phyloP scores from a whole-genome alignment of 2,113 vertebrate species.

The Gymnarchus niloticus region DNA sequence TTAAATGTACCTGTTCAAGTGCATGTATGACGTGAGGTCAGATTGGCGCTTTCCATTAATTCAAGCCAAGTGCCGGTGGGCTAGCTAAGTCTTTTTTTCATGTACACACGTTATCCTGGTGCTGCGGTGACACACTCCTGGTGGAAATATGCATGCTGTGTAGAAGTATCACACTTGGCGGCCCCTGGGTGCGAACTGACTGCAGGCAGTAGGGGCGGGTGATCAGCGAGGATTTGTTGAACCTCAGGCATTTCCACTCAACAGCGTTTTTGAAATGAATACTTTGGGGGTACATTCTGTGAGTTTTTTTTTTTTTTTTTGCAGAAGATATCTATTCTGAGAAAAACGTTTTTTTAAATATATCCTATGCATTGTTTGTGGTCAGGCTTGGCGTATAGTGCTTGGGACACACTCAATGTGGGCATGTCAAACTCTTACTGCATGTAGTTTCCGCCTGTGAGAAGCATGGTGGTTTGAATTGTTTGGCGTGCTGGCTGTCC shows the following conservation, averaged over 20 bases:
- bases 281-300: not conserved
- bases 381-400: not conserved
- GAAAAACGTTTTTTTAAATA: not conserved
- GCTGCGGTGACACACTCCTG: not conserved
- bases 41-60: not conserved
- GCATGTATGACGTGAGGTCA: not conserved
- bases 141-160: not conserved
- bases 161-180: not conserved
- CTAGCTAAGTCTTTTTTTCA: not conserved
- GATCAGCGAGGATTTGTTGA: not conserved
- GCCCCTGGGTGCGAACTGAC: not conserved
- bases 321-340: not conserved
- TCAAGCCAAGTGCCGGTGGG: not conserved
- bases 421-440: too few species aligned
- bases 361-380: not conserved
- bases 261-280: not conserved
- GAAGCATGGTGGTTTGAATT: too few species aligned
- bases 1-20: not conserved
- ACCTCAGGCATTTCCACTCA: not conserved
- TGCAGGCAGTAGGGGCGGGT: not conserved
- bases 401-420: too few species aligned
- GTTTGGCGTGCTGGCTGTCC: too few species aligned
- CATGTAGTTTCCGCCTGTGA: too few species aligned
- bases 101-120: not conserved
- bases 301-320: too few species aligned